Conservation (phyloP, 2,113 vertebrate species). For the Pterophyllum scalare region DNA sequence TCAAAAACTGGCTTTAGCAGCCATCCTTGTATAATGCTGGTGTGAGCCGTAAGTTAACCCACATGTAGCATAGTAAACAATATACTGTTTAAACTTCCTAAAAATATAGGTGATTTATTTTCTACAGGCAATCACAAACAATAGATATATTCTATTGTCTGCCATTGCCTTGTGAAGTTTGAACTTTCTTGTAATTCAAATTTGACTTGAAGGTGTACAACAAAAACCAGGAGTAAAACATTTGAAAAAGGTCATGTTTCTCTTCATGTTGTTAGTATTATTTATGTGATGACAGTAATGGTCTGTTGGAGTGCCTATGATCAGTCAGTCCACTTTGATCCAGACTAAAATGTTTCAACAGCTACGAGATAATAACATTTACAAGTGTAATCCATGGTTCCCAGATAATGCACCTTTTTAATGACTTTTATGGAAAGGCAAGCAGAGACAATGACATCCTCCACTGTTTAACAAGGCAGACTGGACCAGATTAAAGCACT, state of each 20-base stretch:
- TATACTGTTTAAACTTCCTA: neutral
- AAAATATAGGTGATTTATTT: neutral
- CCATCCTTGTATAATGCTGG: neutral
- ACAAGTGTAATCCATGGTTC: neutral
- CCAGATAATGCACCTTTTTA: neutral
- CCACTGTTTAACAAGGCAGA: neutral
- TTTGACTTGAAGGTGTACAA: neutral
- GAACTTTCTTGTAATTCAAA: neutral
- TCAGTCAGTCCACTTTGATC: neutral
- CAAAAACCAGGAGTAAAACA: neutral
- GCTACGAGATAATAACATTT: neutral
- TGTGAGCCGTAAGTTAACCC: neutral
- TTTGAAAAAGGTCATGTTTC: neutral
- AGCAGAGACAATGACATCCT: neutral
- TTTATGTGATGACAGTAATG: neutral
- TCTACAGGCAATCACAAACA: neutral
- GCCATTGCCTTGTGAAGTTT: no score
- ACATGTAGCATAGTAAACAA: neutral
- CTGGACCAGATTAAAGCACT: neutral
- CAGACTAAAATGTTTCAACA: neutral
- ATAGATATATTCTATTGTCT: neutral
- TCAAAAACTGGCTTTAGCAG: neutral
- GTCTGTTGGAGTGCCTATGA: neutral
- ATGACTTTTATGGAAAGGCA: neutral
- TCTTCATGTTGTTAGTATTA: neutral